Base-by-base conservation (phyloP, 2,888 invertebrate genomes). In the Amblyjoppa proteus region DNA sequence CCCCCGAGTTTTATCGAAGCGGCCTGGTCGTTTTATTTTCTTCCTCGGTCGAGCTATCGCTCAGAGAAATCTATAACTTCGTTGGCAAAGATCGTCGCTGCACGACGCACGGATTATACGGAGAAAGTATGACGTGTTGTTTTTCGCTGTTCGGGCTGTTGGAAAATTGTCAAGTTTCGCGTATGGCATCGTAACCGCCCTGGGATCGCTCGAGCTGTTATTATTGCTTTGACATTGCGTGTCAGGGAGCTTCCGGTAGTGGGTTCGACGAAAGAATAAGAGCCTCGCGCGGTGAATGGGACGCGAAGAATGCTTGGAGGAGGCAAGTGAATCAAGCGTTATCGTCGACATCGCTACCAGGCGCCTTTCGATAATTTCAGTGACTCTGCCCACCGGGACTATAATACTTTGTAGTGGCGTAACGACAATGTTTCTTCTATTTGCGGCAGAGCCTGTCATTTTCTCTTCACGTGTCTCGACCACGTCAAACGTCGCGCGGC, bases 191-290 rank as follows among this genome's bases (percentile, higher is more conserved):
- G 34, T 31, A 53, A 83, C 66, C 68, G 77, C 34, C 20, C 31
- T 28, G 51, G 20, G 68, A 28, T 71, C 80, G 20, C 38, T 4
- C 16, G 45, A 25, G 58, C 70, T 51, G 31, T 82, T 76, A 80
- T 85, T 83, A 80, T 71, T 68, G 83, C 80, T 88, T 83, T 86
- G 87, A 88, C 87, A 87, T 88, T 87, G 88, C 88, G 85, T 88
- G 88, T 81, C 49, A 45, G 51, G 73, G 34, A 25, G 78, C 73
- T 83, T 83, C 83, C 85, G 31, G 83, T 38, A 68, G 45, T 80
- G 68, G 61, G 56, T 85, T 85, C 71, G 53, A 53, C 79, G 83
- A 83, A 76, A 58, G n/a, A 49, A 76, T 68, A 80, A 76, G 58
- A 71, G 31, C 28, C 5, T 38, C 51, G 64, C 6, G 64, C 31